Evolutionary conservation across 2,113 vertebrate species (phyloP).

Genomic region (Pedetes capensis): DNA sequence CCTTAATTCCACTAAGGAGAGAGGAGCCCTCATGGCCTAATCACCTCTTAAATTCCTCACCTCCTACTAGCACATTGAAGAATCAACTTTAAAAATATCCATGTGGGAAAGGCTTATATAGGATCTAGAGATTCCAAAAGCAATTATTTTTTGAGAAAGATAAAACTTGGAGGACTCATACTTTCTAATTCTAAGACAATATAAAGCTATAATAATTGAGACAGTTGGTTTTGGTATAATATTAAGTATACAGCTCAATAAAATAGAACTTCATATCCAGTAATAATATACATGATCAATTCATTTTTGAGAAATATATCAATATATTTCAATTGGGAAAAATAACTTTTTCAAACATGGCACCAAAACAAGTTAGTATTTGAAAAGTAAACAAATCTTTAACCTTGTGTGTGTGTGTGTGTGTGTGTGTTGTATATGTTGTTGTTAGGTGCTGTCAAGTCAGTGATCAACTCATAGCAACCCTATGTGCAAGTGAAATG

Average conservation of each 20-base stretch:
- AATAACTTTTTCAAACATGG: background rate
- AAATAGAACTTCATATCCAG: background rate
- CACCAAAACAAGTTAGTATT: background rate
- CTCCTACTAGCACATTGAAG: background rate
- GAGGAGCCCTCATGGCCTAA: background rate
- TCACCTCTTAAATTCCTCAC: background rate
- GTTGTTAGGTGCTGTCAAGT: too few species aligned
- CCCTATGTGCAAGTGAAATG: too few species aligned
- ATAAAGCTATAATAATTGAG: background rate
- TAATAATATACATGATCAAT: background rate
- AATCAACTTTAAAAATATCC: background rate
- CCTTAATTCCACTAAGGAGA: background rate
- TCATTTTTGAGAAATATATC: background rate
- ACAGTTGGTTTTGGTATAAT: background rate
- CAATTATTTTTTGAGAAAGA: background rate
- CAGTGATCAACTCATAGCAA: too few species aligned
- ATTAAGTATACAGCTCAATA: background rate
- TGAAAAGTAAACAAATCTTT: background rate
- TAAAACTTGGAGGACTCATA: background rate
- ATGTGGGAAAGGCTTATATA: background rate
- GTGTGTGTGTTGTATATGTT: too few species aligned
- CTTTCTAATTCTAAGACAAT: background rate
- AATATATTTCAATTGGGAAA: background rate
- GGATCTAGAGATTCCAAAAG: background rate
- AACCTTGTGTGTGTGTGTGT: too few species aligned